A percentile compares a stretch with the other conserved stretches of the same genome.
Conservation (phyloP, 1,140 invertebrate species). For the Riptortus pedestris region DNA sequence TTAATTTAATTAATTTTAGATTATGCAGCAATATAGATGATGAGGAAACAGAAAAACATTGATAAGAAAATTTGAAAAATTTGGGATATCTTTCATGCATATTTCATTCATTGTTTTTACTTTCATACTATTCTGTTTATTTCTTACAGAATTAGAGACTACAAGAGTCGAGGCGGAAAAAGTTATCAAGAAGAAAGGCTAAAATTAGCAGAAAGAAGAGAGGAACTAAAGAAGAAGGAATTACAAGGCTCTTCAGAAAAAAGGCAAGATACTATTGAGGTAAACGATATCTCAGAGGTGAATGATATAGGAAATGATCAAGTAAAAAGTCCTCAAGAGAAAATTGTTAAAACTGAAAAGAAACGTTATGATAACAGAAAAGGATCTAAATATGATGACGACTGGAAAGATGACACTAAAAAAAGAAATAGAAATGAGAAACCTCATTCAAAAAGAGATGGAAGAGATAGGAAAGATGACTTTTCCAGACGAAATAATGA, state of each 20-base stretch:
- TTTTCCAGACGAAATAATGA: constrained; percentile 17
- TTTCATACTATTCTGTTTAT: neutral
- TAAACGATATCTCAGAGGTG: neutral
- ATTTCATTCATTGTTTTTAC: too few relatives aligned
- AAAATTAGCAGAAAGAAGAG: constrained; percentile 25
- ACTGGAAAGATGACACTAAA: constrained; percentile 13
- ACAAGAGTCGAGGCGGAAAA: constrained; percentile 30
- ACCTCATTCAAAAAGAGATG: constrained; percentile 13
- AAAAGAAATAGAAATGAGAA: constrained; percentile 12
- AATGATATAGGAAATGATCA: neutral
- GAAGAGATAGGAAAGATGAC: constrained; percentile 20
- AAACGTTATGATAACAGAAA: constrained; percentile 18
- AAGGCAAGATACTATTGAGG: constrained; percentile 7
- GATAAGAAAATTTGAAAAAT: too few relatives aligned
- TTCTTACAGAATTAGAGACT: constrained; percentile 28
- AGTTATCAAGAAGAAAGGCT: constrained; percentile 31
- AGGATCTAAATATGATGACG: constrained; percentile 8
- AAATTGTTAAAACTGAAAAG: constrained; percentile 13
- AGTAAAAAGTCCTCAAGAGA: neutral
- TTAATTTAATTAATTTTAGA: too few relatives aligned
- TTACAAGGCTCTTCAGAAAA: constrained; percentile 10
- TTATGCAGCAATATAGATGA: too few relatives aligned
- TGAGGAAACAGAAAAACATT: too few relatives aligned
- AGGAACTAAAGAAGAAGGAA: constrained; percentile 29
- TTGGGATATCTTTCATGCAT: too few relatives aligned